Conservation (phyloP, 2,797 vertebrate species). For the Neopelma chrysocephalum region DNA sequence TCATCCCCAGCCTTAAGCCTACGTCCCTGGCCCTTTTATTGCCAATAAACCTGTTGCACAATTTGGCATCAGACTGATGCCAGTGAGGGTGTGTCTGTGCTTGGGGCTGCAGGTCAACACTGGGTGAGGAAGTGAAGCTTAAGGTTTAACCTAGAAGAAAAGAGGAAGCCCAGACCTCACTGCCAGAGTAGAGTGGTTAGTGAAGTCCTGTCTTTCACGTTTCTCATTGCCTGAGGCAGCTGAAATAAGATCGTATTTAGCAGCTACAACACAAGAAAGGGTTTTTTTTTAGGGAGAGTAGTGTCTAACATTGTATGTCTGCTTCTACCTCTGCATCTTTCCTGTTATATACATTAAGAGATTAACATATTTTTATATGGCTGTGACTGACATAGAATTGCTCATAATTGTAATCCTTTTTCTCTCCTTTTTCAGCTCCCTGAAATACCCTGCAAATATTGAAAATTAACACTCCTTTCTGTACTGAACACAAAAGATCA, state of each 20-base stretch:
- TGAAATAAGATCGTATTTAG: background rate
- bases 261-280: background rate
- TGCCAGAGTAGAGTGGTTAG: background rate
- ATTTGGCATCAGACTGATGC: background rate
- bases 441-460: background rate
- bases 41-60: background rate
- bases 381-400: background rate
- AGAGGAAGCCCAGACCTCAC: background rate
- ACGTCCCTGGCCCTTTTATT: background rate
- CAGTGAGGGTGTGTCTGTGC: accelerated
- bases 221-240: background rate
- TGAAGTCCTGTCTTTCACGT: background rate
- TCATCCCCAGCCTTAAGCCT: background rate
- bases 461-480: background rate
- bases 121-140: background rate
- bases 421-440: background rate
- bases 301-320: background rate
- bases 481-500: background rate
- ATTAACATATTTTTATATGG: background rate
- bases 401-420: background rate
- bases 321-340: background rate
- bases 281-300: background rate
- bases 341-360: background rate
- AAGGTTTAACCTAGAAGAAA: background rate
- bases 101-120: background rate